Evolutionary conservation across 2,113 vertebrate species (phyloP).

Genomic region (Labeo catla): DNA sequence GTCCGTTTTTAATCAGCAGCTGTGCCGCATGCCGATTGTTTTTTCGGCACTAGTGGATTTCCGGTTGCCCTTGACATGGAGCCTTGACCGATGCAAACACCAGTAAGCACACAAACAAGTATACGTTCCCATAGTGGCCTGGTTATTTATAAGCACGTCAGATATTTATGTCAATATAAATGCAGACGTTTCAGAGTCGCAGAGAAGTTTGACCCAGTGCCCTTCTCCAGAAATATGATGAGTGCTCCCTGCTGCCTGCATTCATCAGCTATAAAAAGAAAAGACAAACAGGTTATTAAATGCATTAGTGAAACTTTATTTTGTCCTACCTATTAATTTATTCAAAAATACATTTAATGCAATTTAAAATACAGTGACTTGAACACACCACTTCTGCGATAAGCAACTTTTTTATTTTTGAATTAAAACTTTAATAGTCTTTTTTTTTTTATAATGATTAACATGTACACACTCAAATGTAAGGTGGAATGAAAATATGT

Average conservation of each 20-base stretch:
- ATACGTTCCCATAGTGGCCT: constrained; percentile 14
- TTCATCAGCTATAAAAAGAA: constrained; percentile 61
- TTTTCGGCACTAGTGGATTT: constrained; percentile 14
- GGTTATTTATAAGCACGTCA: constrained; percentile 57
- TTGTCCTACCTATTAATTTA: background rate
- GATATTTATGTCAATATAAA: constrained; percentile 65
- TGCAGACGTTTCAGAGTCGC: constrained; percentile 59
- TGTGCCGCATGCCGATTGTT: constrained; percentile 16
- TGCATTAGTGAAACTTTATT: background rate
- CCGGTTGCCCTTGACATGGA: constrained; percentile 26
- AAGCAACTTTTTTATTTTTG: too few relatives aligned
- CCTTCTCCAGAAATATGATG: constrained; percentile 69
- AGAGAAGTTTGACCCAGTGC: constrained; percentile 66
- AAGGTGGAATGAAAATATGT: background rate
- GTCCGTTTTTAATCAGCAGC: constrained; percentile 49
- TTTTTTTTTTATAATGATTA: background rate
- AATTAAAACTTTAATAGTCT: too few relatives aligned
- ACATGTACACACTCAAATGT: background rate
- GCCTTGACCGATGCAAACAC: constrained; percentile 12
- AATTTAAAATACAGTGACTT: too few relatives aligned
- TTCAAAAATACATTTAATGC: too few relatives aligned
- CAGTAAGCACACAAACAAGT: constrained; percentile 32
- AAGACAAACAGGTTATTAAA: constrained; percentile 61
- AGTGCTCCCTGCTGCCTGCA: constrained; percentile 46
- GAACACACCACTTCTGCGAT: too few relatives aligned